Evolutionary conservation across 2,888 invertebrate species (phyloP), one percentile per base, ranked within the genome.

Genomic region (Agriopis leucophaearia): DNA sequence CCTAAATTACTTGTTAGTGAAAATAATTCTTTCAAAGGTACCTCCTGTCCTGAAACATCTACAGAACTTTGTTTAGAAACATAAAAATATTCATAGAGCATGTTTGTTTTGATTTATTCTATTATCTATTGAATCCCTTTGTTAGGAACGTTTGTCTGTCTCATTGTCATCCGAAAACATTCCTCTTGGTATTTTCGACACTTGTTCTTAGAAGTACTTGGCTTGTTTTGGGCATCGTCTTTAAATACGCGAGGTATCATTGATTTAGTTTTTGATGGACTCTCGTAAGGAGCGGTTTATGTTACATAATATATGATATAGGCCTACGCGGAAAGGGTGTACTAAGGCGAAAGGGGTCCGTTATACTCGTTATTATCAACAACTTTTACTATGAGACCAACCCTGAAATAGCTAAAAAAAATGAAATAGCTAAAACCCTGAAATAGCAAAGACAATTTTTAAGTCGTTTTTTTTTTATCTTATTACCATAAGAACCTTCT

Each of bases 91-190:
- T 83, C 83, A 77, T 80, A 80, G 78, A 79, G 77, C 75, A 78
- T 89, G 87, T 89, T 91, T 92, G 91, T 92, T 91, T 90, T 86
- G 81, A 83, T 89, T 85, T 85, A 80, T 82, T 88, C 90, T 88
- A 91, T 92, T 91, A 81, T 90, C 88, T 88, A 89, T 86, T 88
- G 80, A 85, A 88, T 84, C 87, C 88, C 88, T 91, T 92, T 93
- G 92, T 92, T 88, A 84, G 85, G 81, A 76, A 77, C 84, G 86
- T 85, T 86, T 87, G 83, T 84, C 81, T 82, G 81, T 86, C 81
- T 88, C 85, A 88, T 88, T 91, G 90, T 87, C 80, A 78, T 55
- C 55, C 77, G 80, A 88, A 89, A 89, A 90, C 90, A 90, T 87
- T 78, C 82, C 83, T 80, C 77, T 85, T 85, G 85, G 86, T 87